A percentile compares a stretch with the other conserved stretches of the same genome.
Conservation (phyloP, 2,113 vertebrate genomes). For the Chascanopsetta lugubris region DNA sequence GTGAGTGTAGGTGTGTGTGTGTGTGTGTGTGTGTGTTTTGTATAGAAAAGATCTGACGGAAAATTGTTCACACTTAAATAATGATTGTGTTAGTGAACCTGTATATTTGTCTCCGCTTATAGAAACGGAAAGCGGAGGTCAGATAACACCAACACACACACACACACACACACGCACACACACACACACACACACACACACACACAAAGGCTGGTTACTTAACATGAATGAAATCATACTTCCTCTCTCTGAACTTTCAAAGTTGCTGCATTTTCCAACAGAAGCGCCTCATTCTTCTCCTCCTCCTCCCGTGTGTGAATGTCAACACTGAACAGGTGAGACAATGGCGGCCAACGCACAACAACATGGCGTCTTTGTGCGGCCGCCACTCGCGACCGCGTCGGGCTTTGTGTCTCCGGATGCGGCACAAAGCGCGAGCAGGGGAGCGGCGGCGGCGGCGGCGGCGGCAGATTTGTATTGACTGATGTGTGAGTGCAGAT, state of each 20-base stretch:
- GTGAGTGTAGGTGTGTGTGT: constrained; percentile 18
- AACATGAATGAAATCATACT: not conserved
- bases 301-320: not conserved
- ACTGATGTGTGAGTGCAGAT: not conserved
- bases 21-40: constrained; percentile 10
- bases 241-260: constrained; percentile 1
- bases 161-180: not conserved
- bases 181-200: not conserved
- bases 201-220: not conserved
- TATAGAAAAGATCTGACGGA: constrained; percentile 14
- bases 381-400: not conserved
- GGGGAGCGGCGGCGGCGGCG: too few species aligned
- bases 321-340: constrained; percentile 3
- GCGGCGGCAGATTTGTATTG: constrained; percentile 16
- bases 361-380: constrained; percentile 8
- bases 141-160: constrained; percentile 33
- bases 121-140: constrained; percentile 23
- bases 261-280: not conserved
- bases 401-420: not conserved
- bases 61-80: constrained; percentile 37
- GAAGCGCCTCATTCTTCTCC: too few species aligned
- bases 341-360: constrained; percentile 9
- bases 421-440: not conserved
- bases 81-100: constrained; percentile 22
- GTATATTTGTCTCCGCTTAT: not conserved